Evolutionary conservation across 2,113 vertebrate genomes (phyloP).

Genomic region (Anarhynchus alexandrinus): DNA sequence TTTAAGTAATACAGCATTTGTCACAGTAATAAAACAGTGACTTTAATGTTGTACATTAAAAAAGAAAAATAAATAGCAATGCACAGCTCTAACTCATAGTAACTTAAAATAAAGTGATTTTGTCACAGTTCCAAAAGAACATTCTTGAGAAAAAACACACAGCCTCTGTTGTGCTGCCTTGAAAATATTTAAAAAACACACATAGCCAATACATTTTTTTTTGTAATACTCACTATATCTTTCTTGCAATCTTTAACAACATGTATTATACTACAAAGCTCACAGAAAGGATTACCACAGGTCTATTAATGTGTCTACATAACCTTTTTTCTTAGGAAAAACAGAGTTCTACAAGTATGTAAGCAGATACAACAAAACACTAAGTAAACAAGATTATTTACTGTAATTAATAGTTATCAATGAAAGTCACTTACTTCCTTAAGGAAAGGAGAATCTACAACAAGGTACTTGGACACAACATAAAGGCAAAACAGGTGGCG

Average conservation of each 20-base stretch:
- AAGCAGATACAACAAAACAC: not conserved
- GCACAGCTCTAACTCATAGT: not conserved
- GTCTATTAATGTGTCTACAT: not conserved
- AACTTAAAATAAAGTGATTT: not conserved
- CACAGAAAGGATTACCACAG: not conserved
- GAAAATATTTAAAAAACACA: not conserved
- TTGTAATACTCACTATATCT: not conserved
- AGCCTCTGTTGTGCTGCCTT: not conserved
- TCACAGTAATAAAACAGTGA: not conserved
- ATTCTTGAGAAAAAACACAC: not conserved
- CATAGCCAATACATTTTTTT: not conserved
- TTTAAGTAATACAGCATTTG: not conserved
- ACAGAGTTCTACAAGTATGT: not conserved
- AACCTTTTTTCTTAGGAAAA: not conserved
- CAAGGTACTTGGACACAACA: constrained; percentile 94
- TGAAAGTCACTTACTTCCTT: constrained; percentile 79
- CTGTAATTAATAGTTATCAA: not conserved
- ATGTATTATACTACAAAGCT: not conserved
- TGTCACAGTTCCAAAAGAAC: not conserved
- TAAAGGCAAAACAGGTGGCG: constrained; percentile 98
- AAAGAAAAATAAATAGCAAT: not conserved
- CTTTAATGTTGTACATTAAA: not conserved
- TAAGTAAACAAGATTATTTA: not conserved
- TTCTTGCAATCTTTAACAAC: not conserved
- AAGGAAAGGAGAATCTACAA: constrained; percentile 91